phyloP scores from a whole-genome alignment of 2,888 invertebrate genomes.

The Catotricha subobsoleta region DNA sequence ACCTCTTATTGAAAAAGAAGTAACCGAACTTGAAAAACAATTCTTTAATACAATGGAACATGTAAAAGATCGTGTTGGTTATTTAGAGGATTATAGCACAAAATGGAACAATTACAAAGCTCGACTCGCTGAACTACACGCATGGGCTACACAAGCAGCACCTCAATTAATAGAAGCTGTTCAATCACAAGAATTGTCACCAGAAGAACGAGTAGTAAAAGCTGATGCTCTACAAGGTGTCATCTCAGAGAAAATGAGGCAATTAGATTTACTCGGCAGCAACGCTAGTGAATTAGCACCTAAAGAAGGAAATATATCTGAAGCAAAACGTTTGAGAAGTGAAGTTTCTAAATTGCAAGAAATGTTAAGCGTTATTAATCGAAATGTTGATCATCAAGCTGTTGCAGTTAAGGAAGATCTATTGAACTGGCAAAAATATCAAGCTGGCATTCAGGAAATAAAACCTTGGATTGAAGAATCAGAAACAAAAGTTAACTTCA shows the following conservation, averaged over 20 bases:
- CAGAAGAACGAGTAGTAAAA: constrained; percentile 64
- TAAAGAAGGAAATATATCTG: constrained; percentile 46
- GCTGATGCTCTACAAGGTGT: constrained; percentile 57
- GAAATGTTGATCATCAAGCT: constrained; percentile 57
- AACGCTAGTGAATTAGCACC: constrained; percentile 55
- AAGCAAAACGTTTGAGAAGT: constrained; percentile 52
- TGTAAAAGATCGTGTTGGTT: constrained; percentile 58
- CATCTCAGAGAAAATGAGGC: constrained; percentile 54
- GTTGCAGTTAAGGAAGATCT: constrained; percentile 59
- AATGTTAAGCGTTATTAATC: constrained; percentile 56
- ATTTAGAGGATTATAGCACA: constrained; percentile 62
- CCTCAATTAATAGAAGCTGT: constrained; percentile 56
- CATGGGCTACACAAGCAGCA: constrained; percentile 64
- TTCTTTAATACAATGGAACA: constrained; percentile 60
- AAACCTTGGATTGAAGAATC: constrained; percentile 80
- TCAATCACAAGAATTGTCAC: constrained; percentile 57
- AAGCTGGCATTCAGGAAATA: constrained; percentile 56
- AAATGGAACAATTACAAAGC: constrained; percentile 66
- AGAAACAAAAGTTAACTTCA: constrained; percentile 51
- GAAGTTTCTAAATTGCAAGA: constrained; percentile 60
- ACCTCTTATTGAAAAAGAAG: constrained; percentile 55
- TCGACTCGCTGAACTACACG: constrained; percentile 54
- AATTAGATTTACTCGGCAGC: constrained; percentile 52
- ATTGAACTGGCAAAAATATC: constrained; percentile 70
- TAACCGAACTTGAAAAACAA: constrained; percentile 56